Base-by-base conservation (phyloP, 2,113 vertebrate species). In the Brachirus orientalis region DNA sequence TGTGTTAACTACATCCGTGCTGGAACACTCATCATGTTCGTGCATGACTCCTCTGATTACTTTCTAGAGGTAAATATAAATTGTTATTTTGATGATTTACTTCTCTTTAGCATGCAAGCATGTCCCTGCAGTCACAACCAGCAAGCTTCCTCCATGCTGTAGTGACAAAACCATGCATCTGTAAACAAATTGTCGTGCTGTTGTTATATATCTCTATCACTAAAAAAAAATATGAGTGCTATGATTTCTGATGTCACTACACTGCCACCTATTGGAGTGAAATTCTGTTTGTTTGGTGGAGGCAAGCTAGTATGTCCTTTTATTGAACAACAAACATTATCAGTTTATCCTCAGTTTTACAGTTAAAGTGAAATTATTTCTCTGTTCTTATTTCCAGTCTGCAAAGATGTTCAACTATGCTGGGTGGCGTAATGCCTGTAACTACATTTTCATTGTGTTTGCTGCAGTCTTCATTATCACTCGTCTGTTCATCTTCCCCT, bases 341-440 rank as follows among this genome's bases (percentile, higher is more conserved):
- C 3, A 2, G 17, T 53, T 17, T 13, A 16, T 37, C 10, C 77
- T 2, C 38, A 18, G 13, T 7, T 38, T 45, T 7, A 9, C 2
- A 2, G 1, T 1, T 8, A 33, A 33, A 28, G 12, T 33, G 3
- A 33, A 28, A 43, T 4, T 4, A 55, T 38, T 3, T 13, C n/a
- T 18, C 37, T 9, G 61, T n/a, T 45, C 13, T 61, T 10, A 78
- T 10, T 86, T 38, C 41, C 83, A 99, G 97, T 98, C 96, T 8
- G 97, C 97, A 62, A 99, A 99, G 88, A 98, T 98, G 95, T 98
- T 99, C 65, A 98, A 98, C 91, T 99, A 99, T 14, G 97, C 96
- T 0, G 95, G 96, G 22, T 98, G 97, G 97, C 94, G 95, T 58
- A 96, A 95, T 59, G 94, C 95, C 47, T 98, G 96, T 72, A 96